Percentiles rank a stretch among this genome's conserved stretches.
Evolutionary conservation across 1,140 invertebrate genomes (phyloP).

Genomic region (Palaemon carinicauda): DNA sequence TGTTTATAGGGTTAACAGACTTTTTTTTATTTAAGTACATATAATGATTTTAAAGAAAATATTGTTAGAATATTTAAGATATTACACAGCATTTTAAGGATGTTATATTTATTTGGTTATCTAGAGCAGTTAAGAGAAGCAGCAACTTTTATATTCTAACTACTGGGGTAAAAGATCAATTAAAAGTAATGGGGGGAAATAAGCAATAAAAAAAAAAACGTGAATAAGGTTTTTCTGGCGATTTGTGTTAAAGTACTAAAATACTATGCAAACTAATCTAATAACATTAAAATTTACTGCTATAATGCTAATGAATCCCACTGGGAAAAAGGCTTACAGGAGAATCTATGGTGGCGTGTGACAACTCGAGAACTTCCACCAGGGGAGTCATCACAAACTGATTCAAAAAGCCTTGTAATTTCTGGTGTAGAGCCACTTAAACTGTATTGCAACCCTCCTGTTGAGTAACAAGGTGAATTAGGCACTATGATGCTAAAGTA

Average conservation of each 20-base stretch:
- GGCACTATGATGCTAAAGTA: not conserved
- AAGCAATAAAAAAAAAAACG: not conserved
- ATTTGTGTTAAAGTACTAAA: too few relatives aligned
- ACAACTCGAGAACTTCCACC: conserved; percentile 68
- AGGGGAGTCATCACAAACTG: conserved; percentile 42
- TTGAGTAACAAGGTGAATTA: not conserved
- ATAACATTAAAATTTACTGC: not conserved
- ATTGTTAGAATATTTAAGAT: too few relatives aligned
- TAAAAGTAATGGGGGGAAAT: too few relatives aligned
- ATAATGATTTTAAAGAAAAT: too few relatives aligned
- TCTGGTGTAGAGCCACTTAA: conserved; percentile 49
- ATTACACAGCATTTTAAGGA: too few relatives aligned
- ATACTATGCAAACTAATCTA: not conserved
- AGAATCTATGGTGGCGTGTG: conserved; percentile 71
- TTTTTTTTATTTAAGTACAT: too few relatives aligned
- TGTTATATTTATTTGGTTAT: too few relatives aligned
- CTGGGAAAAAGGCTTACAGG: conserved; percentile 66
- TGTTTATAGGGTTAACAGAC: too few relatives aligned
- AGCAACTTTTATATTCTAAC: not conserved
- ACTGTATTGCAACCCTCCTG: conserved; percentile 49
- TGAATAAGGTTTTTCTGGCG: too few relatives aligned
- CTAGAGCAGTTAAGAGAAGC: not conserved
- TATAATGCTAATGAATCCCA: not conserved
- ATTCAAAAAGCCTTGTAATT: conserved; percentile 39
- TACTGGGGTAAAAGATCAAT: too few relatives aligned